A percentile compares a stretch with the other conserved stretches of the same genome.
Evolutionary conservation across 2,888 invertebrate genomes (phyloP).

Genomic region (Leptinotarsa juncta): DNA sequence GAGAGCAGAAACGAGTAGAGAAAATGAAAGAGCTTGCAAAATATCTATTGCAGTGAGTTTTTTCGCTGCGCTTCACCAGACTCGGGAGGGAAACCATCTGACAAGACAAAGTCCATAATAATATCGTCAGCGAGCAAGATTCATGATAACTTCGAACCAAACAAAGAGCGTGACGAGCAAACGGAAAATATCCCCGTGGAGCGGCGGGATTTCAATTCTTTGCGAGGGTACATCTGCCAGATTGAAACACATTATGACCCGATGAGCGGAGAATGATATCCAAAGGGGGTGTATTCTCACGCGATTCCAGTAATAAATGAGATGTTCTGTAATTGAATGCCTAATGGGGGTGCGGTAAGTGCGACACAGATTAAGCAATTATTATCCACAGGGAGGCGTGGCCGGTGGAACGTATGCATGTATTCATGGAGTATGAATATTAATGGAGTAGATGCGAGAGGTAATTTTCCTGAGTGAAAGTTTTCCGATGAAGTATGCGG

Average conservation of each 20-base stretch:
- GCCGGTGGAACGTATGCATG: constrained; percentile 29
- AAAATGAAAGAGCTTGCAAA: too few species aligned
- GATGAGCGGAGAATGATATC: constrained; percentile 9
- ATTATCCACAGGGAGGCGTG: constrained; percentile 28
- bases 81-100: too few species aligned
- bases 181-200: background rate
- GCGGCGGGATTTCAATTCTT: constrained; percentile 28
- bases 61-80: too few species aligned
- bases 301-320: constrained; percentile 40
- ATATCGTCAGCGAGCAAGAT: too few species aligned
- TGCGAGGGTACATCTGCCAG: constrained; percentile 30
- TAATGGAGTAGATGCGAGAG: constrained; percentile 15
- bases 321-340: constrained; percentile 43
- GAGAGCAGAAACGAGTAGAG: too few species aligned
- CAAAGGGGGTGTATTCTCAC: constrained; percentile 25
- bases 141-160: background rate
- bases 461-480: constrained; percentile 14
- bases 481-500: background rate
- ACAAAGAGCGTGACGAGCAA: constrained; percentile 1
- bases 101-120: too few species aligned
- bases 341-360: constrained; percentile 39
- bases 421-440: constrained; percentile 30
- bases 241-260: constrained; percentile 26
- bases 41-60: too few species aligned
- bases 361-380: constrained; percentile 42